A percentile compares a stretch with the other conserved stretches of the same genome.
Conservation (phyloP, 1,140 invertebrate genomes). For the Pogonomyrmex californicus region DNA sequence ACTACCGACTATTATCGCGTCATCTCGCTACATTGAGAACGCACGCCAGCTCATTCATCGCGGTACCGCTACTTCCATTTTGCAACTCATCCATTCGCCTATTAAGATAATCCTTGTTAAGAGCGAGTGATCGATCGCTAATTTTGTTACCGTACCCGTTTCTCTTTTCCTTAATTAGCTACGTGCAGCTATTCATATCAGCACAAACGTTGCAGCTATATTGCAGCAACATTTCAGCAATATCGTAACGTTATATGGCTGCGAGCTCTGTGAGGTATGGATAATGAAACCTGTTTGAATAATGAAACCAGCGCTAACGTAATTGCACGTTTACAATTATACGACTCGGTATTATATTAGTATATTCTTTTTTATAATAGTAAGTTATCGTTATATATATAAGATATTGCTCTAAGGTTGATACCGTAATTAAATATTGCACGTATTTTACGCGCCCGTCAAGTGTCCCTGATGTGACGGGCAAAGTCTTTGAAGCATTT, state of each 20-base stretch:
- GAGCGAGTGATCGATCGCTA: neutral
- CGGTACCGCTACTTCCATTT: neutral
- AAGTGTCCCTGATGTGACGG: neutral
- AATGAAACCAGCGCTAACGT: neutral
- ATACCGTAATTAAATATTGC: neutral
- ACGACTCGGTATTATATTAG: neutral
- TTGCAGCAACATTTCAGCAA: too few relatives aligned
- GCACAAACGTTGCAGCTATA: too few relatives aligned
- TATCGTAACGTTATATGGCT: too few relatives aligned
- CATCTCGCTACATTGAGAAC: neutral
- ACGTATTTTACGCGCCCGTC: neutral
- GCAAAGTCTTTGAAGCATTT: slow-evolving; percentile 27
- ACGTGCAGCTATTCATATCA: neutral
- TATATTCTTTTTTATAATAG: neutral
- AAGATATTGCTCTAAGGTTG: neutral
- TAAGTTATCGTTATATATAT: neutral
- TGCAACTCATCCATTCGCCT: neutral
- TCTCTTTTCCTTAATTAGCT: neutral
- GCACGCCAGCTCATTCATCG: neutral
- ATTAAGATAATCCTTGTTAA: neutral
- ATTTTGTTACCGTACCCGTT: neutral
- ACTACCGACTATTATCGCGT: neutral
- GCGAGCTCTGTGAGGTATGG: too few relatives aligned
- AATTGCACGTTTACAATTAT: neutral
- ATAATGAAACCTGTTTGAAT: neutral